Evolutionary conservation across 2,888 invertebrate species (phyloP).

Genomic region (Uloborus plumipes): DNA sequence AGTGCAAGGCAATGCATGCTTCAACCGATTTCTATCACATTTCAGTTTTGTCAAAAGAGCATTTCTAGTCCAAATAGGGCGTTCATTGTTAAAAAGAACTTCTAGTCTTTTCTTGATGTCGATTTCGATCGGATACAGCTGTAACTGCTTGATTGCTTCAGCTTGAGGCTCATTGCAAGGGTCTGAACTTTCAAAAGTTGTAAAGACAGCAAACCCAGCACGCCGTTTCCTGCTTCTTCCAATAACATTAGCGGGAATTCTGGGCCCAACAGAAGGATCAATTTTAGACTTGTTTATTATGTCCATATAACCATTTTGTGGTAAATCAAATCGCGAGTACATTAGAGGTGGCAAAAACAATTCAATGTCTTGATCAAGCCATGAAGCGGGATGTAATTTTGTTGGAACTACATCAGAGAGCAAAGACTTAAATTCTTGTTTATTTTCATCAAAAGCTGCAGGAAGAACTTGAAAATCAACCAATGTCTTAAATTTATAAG

Average conservation of each 20-base stretch:
- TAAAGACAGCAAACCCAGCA: slow-evolving; percentile 46
- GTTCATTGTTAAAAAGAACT: slow-evolving; percentile 72
- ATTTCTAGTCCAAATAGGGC: slow-evolving; percentile 91
- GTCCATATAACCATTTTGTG: slow-evolving; percentile 69
- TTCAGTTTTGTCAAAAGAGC: slow-evolving; percentile 75
- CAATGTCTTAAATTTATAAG: slow-evolving; percentile 71
- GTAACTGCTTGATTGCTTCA: slow-evolving; percentile 43
- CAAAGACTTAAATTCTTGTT: slow-evolving; percentile 74
- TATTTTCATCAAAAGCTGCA: slow-evolving; percentile 66
- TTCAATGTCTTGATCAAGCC: slow-evolving; percentile 74
- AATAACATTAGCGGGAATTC: slow-evolving; percentile 62
- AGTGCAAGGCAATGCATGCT: slow-evolving; percentile 84
- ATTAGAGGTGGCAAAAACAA: slow-evolving; percentile 82
- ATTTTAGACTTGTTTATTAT: slow-evolving; percentile 14
- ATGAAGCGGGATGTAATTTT: slow-evolving; percentile 69
- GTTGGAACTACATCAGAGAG: slow-evolving; percentile 74
- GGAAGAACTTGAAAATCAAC: slow-evolving; percentile 53
- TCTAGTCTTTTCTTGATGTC: slow-evolving; percentile 38
- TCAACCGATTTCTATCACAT: slow-evolving; percentile 73
- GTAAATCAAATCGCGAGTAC: slow-evolving; percentile 83
- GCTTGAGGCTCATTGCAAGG: slow-evolving; percentile 20
- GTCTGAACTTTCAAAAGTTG: slow-evolving; percentile 52
- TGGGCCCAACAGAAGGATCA: background rate
- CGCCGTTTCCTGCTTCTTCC: slow-evolving; percentile 55
- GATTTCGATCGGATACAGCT: slow-evolving; percentile 31